These are phyloP conservation scores for Neria commutata DNA, from an alignment of 2,888 invertebrate genomes.

Conservation along the genomic window DNA sequence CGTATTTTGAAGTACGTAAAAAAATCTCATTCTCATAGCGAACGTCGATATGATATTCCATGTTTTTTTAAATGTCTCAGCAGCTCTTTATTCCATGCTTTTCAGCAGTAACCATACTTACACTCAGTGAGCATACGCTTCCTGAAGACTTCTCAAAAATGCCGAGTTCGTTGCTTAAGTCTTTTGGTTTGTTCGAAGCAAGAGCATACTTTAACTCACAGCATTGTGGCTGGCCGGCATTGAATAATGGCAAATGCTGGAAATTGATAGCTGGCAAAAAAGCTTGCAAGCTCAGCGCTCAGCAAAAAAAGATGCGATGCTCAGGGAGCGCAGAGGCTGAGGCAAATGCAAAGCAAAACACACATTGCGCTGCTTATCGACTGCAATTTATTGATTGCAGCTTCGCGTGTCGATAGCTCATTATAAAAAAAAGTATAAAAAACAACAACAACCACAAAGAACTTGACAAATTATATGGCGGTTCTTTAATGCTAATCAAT, in stretches of 20 bases:
- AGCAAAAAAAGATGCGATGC: too few relatives aligned
- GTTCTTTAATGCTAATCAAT: too few relatives aligned
- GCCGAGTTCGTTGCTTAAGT: background rate
- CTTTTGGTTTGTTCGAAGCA: background rate
- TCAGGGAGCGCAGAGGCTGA: background rate
- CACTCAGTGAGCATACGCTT: too few relatives aligned
- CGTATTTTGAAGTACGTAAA: too few relatives aligned
- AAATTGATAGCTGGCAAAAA: background rate
- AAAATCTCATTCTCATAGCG: too few relatives aligned
- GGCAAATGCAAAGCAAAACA: background rate
- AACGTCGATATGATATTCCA: too few relatives aligned
- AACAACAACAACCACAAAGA: background rate
- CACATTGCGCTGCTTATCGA: background rate
- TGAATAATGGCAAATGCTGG: background rate
- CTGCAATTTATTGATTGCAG: background rate
- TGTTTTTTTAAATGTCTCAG: too few relatives aligned
- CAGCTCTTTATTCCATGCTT: too few relatives aligned
- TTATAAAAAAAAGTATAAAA: background rate
- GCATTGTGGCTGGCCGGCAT: too few relatives aligned
- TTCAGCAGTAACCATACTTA: too few relatives aligned
- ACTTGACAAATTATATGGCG: too few relatives aligned
- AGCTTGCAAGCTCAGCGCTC: background rate
- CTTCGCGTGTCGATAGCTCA: background rate
- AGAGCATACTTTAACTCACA: background rate
- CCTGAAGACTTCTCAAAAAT: background rate